phyloP scores from a whole-genome alignment of 2,113 vertebrate genomes.

The Dicrurus megarhynchus region DNA sequence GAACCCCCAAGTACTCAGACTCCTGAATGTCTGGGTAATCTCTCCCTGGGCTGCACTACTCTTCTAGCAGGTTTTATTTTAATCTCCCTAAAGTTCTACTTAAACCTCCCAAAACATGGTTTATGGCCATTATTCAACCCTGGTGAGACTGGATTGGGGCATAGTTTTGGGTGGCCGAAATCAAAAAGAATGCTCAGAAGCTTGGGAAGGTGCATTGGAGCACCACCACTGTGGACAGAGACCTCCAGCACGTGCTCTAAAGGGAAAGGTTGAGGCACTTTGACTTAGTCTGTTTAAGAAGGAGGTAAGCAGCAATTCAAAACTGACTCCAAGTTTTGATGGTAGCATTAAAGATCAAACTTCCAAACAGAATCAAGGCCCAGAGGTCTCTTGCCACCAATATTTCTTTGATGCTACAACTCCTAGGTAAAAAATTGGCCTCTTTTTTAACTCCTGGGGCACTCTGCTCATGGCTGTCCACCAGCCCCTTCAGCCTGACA shows the following conservation, averaged over 20 bases:
- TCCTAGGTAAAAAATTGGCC: neutral
- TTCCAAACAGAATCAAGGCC: neutral
- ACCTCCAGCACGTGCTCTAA: fast-evolving
- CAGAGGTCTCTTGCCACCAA: neutral
- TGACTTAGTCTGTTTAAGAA: neutral
- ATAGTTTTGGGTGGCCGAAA: neutral
- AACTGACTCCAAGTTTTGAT: neutral
- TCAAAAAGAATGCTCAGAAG: neutral
- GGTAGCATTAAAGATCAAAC: neutral
- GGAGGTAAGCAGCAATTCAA: neutral
- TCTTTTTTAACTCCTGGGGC: neutral
- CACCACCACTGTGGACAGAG: neutral
- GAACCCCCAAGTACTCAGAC: neutral
- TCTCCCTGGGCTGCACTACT: neutral
- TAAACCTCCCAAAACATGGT: neutral
- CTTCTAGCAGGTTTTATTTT: neutral
- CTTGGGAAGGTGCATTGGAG: neutral
- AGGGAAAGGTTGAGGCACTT: neutral
- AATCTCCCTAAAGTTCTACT: neutral
- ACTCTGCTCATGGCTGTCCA: neutral
- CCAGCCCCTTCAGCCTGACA: neutral
- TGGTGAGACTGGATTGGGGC: neutral
- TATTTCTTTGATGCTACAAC: neutral
- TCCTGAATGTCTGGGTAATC: neutral
- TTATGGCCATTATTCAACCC: neutral